Conservation (phyloP, 2,888 invertebrate genomes). For the Drosophila borealis region DNA sequence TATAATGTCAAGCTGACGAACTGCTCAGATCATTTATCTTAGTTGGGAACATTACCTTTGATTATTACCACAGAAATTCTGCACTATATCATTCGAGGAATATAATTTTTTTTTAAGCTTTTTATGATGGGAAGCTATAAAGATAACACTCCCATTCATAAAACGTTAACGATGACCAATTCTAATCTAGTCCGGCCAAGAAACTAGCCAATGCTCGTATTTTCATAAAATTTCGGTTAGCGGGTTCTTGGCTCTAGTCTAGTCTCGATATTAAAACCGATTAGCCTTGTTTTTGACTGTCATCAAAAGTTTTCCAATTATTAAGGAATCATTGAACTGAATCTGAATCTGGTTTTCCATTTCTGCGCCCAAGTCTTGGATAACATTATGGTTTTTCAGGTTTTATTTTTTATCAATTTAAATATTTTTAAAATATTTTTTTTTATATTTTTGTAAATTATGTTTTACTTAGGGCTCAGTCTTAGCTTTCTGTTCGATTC, state of each 20-base stretch:
- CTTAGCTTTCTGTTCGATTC: background rate
- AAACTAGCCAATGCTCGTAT: background rate
- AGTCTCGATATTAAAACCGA: no score
- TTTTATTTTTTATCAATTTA: no score
- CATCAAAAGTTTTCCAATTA: no score
- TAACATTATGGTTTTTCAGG: no score
- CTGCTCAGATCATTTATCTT: background rate
- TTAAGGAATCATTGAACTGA: no score
- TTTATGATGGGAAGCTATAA: constrained; percentile 43
- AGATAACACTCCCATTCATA: constrained; percentile 57
- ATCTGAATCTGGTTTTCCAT: no score
- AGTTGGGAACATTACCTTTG: background rate
- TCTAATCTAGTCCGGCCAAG: constrained; percentile 7
- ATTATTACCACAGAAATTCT: background rate
- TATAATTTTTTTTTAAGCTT: background rate
- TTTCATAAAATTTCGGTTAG: background rate
- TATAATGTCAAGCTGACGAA: background rate
- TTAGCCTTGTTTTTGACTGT: no score
- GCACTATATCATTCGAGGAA: background rate
- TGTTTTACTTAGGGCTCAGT: no score
- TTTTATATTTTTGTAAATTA: no score
- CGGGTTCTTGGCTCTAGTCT: background rate
- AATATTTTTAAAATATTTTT: no score
- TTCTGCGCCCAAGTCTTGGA: no score
- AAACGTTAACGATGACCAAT: constrained; percentile 2